phyloP scores from a whole-genome alignment of 2,113 vertebrate genomes.

The Mesitornis unicolor region DNA sequence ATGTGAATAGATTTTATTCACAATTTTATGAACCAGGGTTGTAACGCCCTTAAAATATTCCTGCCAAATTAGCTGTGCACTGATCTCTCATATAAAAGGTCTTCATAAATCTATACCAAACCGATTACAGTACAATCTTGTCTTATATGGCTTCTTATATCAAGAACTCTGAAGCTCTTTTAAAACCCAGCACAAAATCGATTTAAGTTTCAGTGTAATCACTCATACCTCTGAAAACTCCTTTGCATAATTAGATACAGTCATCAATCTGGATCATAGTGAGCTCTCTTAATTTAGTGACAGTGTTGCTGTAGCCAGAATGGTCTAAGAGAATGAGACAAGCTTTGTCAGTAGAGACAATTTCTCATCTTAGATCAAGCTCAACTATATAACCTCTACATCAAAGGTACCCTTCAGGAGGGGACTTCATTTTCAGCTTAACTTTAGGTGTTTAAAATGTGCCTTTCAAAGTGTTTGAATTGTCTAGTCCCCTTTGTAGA shows the following conservation, averaged over 20 bases:
- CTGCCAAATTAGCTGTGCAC: not conserved
- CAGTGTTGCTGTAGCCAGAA: not conserved
- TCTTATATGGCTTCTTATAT: not conserved
- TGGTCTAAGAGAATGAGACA: not conserved
- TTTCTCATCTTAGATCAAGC: not conserved
- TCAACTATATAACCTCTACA: not conserved
- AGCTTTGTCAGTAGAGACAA: not conserved
- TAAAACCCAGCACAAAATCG: not conserved
- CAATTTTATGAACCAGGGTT: not conserved
- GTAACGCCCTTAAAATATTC: not conserved
- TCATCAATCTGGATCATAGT: not conserved
- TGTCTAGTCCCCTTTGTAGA: not conserved
- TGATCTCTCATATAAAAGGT: not conserved
- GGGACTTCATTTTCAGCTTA: not conserved
- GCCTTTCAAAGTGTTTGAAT: not conserved
- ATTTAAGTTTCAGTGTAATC: not conserved
- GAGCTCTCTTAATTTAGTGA: not conserved
- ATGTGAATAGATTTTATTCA: not conserved
- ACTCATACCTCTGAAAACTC: not conserved
- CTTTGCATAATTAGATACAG: not conserved
- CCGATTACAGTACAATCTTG: not conserved
- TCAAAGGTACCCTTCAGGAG: not conserved
- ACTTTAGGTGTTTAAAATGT: not conserved
- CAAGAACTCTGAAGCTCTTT: not conserved
- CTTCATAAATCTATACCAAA: not conserved